These are phyloP conservation scores for Eueremaeus valkanovi DNA, from an alignment of 2,888 invertebrate species.

Conservation along the genomic window DNA sequence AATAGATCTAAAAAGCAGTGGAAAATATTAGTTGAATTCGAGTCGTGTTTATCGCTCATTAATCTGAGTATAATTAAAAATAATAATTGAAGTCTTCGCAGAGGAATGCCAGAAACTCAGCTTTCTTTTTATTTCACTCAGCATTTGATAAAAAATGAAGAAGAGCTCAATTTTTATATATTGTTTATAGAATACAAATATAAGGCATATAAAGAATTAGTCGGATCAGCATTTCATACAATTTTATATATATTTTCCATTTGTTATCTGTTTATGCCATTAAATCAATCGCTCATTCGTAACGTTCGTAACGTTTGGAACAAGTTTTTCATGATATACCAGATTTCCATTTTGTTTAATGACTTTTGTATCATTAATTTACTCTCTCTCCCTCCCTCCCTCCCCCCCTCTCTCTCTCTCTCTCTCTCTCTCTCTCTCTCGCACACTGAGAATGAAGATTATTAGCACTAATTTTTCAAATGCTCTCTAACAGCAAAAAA, in stretches of 20 bases:
- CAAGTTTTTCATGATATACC: conserved; percentile 26
- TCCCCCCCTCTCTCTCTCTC: background rate
- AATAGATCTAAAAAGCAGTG: background rate
- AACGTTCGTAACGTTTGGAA: background rate
- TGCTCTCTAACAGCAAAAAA: background rate
- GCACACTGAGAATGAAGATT: conserved; percentile 17
- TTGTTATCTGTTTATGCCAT: conserved; percentile 32
- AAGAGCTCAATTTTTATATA: background rate
- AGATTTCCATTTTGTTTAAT: conserved; percentile 30
- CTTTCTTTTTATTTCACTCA: background rate
- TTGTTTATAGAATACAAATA: background rate
- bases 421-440: background rate
- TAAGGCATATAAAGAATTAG: background rate
- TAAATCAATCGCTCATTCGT: conserved; percentile 5
- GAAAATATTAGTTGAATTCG: too few relatives aligned
- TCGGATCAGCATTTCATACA: background rate
- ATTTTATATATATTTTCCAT: background rate
- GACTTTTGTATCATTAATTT: conserved; percentile 25
- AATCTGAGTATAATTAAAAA: background rate
- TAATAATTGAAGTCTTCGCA: background rate
- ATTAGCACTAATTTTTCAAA: conserved; percentile 32
- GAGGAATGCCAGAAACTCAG: background rate
- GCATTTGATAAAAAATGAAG: background rate
- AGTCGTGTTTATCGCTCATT: too few relatives aligned
- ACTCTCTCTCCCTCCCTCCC: background rate